Percentiles rank a stretch among this genome's conserved stretches.
Evolutionary conservation across 92 coral and sea anemone genomes (phyloP).

Genomic region (Heteractis magnifica): DNA sequence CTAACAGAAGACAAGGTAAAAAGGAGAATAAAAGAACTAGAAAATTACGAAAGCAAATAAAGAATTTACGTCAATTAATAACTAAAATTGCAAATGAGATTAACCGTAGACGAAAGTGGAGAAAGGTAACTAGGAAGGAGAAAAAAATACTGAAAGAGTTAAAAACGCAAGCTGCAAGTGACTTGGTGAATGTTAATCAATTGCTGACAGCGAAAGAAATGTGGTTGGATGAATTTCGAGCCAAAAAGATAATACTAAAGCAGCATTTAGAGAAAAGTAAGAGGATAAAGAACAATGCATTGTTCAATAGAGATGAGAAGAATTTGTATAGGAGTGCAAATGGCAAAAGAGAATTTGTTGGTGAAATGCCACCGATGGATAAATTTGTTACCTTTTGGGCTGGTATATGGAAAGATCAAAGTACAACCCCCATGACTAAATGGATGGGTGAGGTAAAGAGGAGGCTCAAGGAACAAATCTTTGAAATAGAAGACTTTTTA

Average conservation of each 20-base stretch:
- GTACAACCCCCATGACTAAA: conserved; percentile 19
- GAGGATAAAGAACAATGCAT: conserved; percentile 22
- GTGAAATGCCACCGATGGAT: conserved; percentile 26
- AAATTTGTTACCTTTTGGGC: conserved; percentile 34
- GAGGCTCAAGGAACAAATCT: conserved; percentile 26
- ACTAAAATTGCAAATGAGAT: too few relatives aligned
- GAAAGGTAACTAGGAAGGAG: too few relatives aligned
- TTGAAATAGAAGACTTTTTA: conserved; percentile 24
- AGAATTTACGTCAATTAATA: not conserved
- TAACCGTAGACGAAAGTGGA: too few relatives aligned
- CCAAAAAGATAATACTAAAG: conserved; percentile 31
- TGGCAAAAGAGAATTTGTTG: conserved; percentile 17
- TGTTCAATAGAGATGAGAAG: conserved; percentile 22
- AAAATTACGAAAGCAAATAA: too few relatives aligned
- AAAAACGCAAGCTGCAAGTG: conserved; percentile 14
- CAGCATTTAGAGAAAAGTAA: conserved; percentile 4
- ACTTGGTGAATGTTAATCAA: conserved; percentile 15
- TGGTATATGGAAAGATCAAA: conserved; percentile 33
- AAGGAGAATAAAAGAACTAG: too few relatives aligned
- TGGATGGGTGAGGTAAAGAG: conserved; percentile 33
- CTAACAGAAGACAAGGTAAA: too few relatives aligned
- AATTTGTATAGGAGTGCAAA: conserved; percentile 18
- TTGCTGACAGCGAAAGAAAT: conserved; percentile 11
- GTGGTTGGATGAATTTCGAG: conserved; percentile 28
- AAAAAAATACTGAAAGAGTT: conserved; percentile 1